A percentile compares a stretch with the other conserved stretches of the same genome.
Evolutionary conservation across 2,113 vertebrate species (phyloP).

Genomic region (Callionymus lyra): DNA sequence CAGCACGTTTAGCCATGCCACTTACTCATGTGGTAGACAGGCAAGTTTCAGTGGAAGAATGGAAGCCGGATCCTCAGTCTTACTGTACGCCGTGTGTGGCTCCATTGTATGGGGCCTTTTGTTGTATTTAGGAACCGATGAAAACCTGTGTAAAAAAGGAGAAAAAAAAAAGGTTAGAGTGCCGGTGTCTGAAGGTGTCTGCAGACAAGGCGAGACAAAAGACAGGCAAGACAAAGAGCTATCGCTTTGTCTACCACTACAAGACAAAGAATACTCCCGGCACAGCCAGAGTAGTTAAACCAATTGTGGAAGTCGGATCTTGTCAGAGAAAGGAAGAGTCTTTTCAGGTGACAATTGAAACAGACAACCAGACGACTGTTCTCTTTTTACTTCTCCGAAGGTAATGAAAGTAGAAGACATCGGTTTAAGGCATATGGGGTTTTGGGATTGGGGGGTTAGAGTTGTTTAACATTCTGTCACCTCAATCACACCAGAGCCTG

Average conservation of each 20-base stretch:
- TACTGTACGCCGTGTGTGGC: slow-evolving; percentile 31
- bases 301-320: slow-evolving; percentile 33
- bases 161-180: slow-evolving; percentile 36
- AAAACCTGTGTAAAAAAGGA: slow-evolving; percentile 30
- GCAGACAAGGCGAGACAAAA: slow-evolving; percentile 46
- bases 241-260: slow-evolving; percentile 22
- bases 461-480: too few species aligned
- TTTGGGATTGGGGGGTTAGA: too few species aligned
- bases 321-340: slow-evolving; percentile 59
- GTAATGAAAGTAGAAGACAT: too few species aligned
- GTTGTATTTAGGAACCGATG: slow-evolving; percentile 46
- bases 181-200: slow-evolving; percentile 36
- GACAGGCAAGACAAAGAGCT: slow-evolving; percentile 35
- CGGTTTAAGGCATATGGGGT: too few species aligned
- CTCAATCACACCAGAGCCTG: too few species aligned
- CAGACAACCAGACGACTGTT: slow-evolving; percentile 59
- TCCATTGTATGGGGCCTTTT: slow-evolving; percentile 41
- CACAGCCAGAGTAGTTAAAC: slow-evolving; percentile 11
- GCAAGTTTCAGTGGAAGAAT: slow-evolving; percentile 51
- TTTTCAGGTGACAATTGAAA: slow-evolving; percentile 66
- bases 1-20: slow-evolving; percentile 49
- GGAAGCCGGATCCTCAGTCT: slow-evolving; percentile 42
- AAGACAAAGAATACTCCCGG: slow-evolving; percentile 33
- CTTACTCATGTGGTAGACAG: slow-evolving; percentile 64
- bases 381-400: too few species aligned